Conservation (phyloP, 2,888 invertebrate genomes). For the Cryptocephalus primarius region DNA sequence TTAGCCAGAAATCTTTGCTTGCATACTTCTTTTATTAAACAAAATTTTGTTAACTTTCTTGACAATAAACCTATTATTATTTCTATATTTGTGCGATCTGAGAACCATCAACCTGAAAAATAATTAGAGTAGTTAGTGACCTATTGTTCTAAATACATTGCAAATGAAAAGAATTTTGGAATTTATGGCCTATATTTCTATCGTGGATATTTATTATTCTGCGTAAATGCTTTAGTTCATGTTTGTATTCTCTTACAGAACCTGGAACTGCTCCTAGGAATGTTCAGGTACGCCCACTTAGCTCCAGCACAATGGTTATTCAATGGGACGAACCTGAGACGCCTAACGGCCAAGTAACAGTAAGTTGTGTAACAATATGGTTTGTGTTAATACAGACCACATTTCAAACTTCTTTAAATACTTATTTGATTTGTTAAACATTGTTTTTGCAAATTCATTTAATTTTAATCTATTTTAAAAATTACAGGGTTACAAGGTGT, state of each 20-base stretch:
- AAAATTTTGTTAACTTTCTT: no score
- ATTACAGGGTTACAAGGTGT: slow-evolving; percentile 91
- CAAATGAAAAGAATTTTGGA: no score
- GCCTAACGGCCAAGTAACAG: slow-evolving; percentile 94
- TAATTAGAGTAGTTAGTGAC: no score
- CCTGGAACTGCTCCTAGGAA: slow-evolving; percentile 92
- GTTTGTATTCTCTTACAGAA: slow-evolving; percentile 44
- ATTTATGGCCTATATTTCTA: background rate
- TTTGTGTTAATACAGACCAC: no score
- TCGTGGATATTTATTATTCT: background rate
- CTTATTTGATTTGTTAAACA: background rate
- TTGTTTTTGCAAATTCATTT: background rate
- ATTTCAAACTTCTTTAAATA: background rate
- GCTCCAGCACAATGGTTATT: slow-evolving; percentile 92
- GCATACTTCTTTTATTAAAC: no score
- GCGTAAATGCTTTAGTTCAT: background rate
- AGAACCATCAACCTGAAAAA: no score
- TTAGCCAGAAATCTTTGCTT: no score
- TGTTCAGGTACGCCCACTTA: slow-evolving; percentile 87
- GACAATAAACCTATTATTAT: no score
- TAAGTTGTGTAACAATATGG: slow-evolving; percentile 39
- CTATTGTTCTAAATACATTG: no score
- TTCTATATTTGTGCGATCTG: no score
- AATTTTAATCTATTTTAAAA: slow-evolving; percentile 7
- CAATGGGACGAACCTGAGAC: slow-evolving; percentile 98